These are phyloP conservation scores for Troides aeacus DNA, from an alignment of 2,888 invertebrate species.

Conservation along the genomic window DNA sequence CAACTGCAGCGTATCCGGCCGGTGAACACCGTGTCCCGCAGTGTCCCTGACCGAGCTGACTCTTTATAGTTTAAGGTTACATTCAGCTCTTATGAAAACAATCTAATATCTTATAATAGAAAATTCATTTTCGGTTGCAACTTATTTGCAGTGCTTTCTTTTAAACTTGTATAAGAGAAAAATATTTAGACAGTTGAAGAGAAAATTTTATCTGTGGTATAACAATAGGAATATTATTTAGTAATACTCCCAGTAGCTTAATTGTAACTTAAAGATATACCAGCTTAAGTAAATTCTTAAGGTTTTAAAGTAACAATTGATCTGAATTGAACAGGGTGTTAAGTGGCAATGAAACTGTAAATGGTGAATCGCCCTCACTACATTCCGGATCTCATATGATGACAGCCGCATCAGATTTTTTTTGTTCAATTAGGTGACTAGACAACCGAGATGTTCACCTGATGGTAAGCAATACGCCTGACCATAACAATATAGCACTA, in stretches of 20 bases:
- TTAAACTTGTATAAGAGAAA: background rate
- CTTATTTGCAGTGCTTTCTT: background rate
- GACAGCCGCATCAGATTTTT: no score
- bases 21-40: constrained; percentile 14
- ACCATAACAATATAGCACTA: no score
- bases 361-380: no score
- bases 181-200: background rate
- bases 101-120: constrained; percentile 1
- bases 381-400: no score
- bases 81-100: constrained; percentile 15
- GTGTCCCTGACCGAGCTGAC: constrained; percentile 18
- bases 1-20: constrained; percentile 3
- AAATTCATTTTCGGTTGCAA: background rate
- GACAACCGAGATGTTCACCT: no score
- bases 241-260: background rate
- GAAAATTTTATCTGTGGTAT: background rate
- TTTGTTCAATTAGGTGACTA: no score
- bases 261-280: background rate
- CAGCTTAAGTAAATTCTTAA: background rate
- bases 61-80: constrained; percentile 11
- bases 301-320: no score
- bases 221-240: background rate
- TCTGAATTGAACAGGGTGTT: no score
- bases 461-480: no score
- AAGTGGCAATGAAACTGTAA: no score